Conservation (phyloP, 2,888 invertebrate genomes). For the Junonia oenone region DNA sequence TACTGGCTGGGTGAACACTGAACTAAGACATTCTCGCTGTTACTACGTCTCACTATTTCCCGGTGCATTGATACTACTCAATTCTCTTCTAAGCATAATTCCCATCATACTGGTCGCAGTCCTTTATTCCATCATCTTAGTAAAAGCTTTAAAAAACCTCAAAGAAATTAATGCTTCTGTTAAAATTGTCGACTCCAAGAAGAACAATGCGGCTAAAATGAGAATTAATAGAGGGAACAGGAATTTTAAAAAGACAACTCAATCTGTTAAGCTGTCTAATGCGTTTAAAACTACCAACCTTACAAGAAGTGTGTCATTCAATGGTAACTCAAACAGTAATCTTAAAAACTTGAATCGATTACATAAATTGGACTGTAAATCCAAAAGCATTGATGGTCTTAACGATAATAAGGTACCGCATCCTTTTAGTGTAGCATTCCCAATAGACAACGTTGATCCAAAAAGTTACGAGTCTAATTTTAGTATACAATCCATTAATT, state of each 20-base stretch:
- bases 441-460: constrained; percentile 28
- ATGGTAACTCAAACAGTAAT: constrained; percentile 31
- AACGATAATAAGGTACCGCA: constrained; percentile 27
- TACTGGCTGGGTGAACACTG: constrained; percentile 75
- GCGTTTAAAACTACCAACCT: constrained; percentile 34
- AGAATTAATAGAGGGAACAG: constrained; percentile 53
- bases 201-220: constrained; percentile 42
- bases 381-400: constrained; percentile 54
- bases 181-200: constrained; percentile 39
- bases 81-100: constrained; percentile 74
- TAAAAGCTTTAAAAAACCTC: constrained; percentile 75
- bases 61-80: constrained; percentile 72
- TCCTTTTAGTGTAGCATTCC: constrained; percentile 23
- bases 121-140: constrained; percentile 80
- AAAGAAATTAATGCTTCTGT: constrained; percentile 46
- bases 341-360: constrained; percentile 19
- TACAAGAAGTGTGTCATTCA: constrained; percentile 55
- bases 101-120: constrained; percentile 67
- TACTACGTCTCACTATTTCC: constrained; percentile 81
- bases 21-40: constrained; percentile 54
- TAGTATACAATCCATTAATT: constrained; percentile 51
- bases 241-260: constrained; percentile 28
- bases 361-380: constrained; percentile 34
- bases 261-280: constrained; percentile 35
- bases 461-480: constrained; percentile 43